Evolutionary conservation across 2,113 vertebrate species (phyloP), one percentile per base, ranked within the genome.

Genomic region (Hyaena hyaena): DNA sequence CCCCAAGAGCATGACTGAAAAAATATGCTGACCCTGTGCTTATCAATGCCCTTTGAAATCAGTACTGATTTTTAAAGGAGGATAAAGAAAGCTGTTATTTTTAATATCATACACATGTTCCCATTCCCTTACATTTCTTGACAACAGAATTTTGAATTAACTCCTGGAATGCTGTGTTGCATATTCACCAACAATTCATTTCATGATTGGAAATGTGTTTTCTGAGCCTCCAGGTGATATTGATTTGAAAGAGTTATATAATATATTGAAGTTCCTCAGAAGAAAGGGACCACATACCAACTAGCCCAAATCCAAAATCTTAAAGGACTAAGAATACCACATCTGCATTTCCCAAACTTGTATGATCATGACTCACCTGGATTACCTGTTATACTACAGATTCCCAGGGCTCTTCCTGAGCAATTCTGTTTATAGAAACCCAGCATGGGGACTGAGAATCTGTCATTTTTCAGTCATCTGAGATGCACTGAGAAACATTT

Each of bases 21-120:
- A 97, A 92, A 10, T 3, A 39, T 81, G 50, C 90, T 97, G 35
- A 83, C 24, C 53, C 88, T 94, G 66, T 95, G 43, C 39, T 58
- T 95, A 87, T 83, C 63, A 88, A 55, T 85, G 80, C 28, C 88
- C 93, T 95, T 97, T 97, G 61, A 95, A 74, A 95, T 94, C 7
- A 69, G 10, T 65, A 1, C 55, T 96, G n/a, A 71, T 96, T 96
- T 96, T 92, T 88, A 93, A 97, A 89, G 12, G 90, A 5, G 14
- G 19, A 16, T 77, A 76, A 97, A 96, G 66, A 96, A n/a, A 79
- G 73, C 66, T 31, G 2, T 88, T 97, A 73, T 82, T 95, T 91
- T 74, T 93, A 61, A 84, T 87, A 82, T 33, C 45, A 92, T 31
- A 65, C 16, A 79, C 10, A 86, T 86, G 84, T 28, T 97, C 0